phyloP scores from a whole-genome alignment of 2,888 invertebrate genomes.

The Ametastegia equiseti region DNA sequence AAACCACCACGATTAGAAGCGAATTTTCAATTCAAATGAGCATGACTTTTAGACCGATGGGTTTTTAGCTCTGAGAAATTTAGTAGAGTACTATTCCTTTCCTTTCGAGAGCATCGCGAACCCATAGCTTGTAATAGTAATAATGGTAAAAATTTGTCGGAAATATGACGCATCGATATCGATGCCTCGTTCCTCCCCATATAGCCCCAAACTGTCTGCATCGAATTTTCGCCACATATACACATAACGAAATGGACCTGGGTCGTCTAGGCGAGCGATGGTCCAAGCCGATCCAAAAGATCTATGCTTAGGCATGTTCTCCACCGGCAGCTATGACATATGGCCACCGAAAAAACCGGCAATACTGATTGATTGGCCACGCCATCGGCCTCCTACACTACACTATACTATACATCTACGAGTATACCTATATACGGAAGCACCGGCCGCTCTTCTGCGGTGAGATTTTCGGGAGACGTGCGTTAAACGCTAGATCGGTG shows the following conservation, averaged over 20 bases:
- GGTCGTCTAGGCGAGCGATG: conserved; percentile 38
- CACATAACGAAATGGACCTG: conserved; percentile 24
- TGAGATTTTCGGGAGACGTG: not conserved
- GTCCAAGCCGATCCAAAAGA: conserved; percentile 38
- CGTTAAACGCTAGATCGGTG: conserved; percentile 8
- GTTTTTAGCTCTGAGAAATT: no score
- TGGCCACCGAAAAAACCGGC: conserved; percentile 74
- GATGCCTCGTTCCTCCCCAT: conserved; percentile 24
- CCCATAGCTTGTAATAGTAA: not conserved
- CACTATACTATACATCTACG: not conserved
- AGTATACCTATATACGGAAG: conserved; percentile 37
- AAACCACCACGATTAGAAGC: no score
- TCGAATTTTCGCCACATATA: conserved; percentile 7
- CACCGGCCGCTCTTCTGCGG: conserved; percentile 14
- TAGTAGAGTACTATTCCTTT: no score
- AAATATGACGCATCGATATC: conserved; percentile 27
- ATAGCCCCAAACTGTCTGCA: conserved; percentile 19
- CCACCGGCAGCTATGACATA: conserved; percentile 68
- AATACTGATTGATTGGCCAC: conserved; percentile 75
- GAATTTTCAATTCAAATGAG: no score
- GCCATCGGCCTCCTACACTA: conserved; percentile 54
- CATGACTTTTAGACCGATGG: no score
- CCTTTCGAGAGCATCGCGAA: not conserved
- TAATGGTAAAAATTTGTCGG: conserved; percentile 11
- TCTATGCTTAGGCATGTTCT: conserved; percentile 66